Evolutionary conservation across 1,140 invertebrate genomes (phyloP), one percentile per base, ranked within the genome.

Genomic region (Anoplophora glabripennis): DNA sequence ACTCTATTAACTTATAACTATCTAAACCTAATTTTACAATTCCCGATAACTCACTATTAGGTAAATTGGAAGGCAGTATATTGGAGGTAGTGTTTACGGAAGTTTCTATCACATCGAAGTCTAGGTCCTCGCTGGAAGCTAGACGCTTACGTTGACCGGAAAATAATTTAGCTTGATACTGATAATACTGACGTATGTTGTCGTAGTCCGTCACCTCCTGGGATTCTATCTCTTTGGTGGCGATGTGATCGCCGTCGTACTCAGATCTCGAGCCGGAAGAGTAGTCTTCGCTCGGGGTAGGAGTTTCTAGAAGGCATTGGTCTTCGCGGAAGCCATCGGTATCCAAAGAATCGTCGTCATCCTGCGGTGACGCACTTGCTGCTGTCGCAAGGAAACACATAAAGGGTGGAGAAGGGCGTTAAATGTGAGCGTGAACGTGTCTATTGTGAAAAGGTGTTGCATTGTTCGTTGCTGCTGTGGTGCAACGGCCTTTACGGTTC

Each of bases 331-430:
- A 80, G 57, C 78, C 78, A 64, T 80, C 79, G 36, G 78, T 77
- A 66, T 80, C 79, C 74, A 80, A 66, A 21, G 79, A 79, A 61
- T 79, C 79, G 68, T 79, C 79, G 67, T 79, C 79, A 64, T 79
- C 79, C 70, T 80, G 77, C 53, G 78, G 76, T 44, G 78, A 79
- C 49, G 76, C 76, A 63, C 72, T 75, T 49, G 75, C 67, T 64
- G 69, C 67, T 70, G 71, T 65, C 66, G 68, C 45, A 68, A 66
- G 67, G 70, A 70, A 57, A 71, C 65, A 62, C 35, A 58, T 11
- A 28, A 47, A 59, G 60, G 64, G 42, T 55, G 52, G 51, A 53
- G 8, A 49, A 41, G 33, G 47, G 45, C 12, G 34, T 40, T 44
- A 28, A 28, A 28, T 28, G 21, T 28, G 21, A 28, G n/a, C 12